These are phyloP conservation scores for Phyllotis vaccarum DNA, from an alignment of 2,797 vertebrate species.

Conservation along the genomic window DNA sequence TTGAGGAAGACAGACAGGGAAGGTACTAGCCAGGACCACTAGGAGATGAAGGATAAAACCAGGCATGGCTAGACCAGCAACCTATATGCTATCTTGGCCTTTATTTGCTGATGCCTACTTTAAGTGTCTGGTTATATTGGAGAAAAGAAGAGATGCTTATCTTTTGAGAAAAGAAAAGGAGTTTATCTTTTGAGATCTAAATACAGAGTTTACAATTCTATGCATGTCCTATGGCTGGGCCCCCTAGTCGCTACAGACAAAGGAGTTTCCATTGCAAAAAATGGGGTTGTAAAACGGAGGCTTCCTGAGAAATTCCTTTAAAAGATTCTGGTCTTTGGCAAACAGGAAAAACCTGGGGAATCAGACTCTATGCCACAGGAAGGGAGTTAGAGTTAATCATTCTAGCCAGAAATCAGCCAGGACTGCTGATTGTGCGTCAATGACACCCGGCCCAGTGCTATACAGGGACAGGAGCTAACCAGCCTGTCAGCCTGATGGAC, in stretches of 20 bases:
- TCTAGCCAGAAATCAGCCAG: background rate
- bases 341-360: conserved; percentile 9
- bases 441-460: background rate
- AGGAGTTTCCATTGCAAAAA: background rate
- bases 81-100: background rate
- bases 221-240: background rate
- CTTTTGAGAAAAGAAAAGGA: background rate
- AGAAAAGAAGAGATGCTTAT: background rate
- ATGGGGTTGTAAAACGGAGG: background rate
- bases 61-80: background rate
- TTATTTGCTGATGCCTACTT: background rate
- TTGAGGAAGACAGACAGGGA: background rate
- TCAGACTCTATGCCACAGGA: background rate
- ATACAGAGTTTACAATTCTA: background rate
- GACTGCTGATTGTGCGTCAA: background rate
- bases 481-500: background rate
- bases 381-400: background rate
- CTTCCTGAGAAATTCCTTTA: conserved; percentile 6
- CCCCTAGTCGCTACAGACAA: background rate
- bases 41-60: background rate
- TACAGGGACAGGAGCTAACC: too few relatives aligned
- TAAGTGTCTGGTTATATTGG: too few relatives aligned
- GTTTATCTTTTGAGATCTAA: background rate
- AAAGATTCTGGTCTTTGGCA: background rate
- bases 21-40: background rate